These are phyloP conservation scores for Platichthys flesus DNA, from an alignment of 2,113 vertebrate species.

Conservation along the genomic window DNA sequence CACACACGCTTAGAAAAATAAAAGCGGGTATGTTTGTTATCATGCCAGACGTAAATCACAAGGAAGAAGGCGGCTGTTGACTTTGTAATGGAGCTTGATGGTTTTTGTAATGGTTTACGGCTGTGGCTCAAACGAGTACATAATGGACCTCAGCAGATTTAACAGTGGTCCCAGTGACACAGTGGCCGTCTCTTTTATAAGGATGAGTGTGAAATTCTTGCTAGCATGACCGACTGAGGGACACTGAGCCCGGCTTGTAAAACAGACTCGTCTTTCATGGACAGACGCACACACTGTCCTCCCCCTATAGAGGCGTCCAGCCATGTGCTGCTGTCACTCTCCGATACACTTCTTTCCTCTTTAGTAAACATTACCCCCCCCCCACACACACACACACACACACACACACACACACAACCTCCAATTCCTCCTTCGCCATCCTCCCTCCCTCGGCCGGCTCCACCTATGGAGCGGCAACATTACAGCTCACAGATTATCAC, in stretches of 20 bases:
- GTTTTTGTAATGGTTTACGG: conserved; percentile 51
- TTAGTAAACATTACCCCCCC: conserved; percentile 68
- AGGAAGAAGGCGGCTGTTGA: conserved; percentile 59
- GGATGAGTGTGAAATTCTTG: conserved; percentile 65
- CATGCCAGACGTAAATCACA: conserved; percentile 34
- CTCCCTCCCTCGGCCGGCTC: conserved; percentile 32
- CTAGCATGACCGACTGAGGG: conserved; percentile 58
- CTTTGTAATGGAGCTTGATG: conserved; percentile 53
- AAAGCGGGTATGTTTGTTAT: conserved; percentile 25
- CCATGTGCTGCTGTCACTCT: conserved; percentile 79
- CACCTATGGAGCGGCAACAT: conserved; percentile 65
- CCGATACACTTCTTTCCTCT: conserved; percentile 50
- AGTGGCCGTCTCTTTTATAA: conserved; percentile 45
- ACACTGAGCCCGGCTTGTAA: conserved; percentile 67
- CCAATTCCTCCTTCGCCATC: conserved; percentile 25
- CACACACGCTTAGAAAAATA: background rate
- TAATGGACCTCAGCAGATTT: conserved; percentile 50
- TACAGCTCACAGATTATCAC: conserved; percentile 74
- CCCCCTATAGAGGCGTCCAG: conserved; percentile 57
- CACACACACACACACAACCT: conserved; percentile 11
- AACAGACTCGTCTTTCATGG: conserved; percentile 69
- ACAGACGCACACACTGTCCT: conserved; percentile 46
- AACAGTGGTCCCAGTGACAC: conserved; percentile 59
- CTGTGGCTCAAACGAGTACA: conserved; percentile 14
- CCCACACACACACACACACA: too few species aligned